Base-by-base conservation (phyloP, 2,113 vertebrate genomes). In the Ailuropoda melanoleuca region DNA sequence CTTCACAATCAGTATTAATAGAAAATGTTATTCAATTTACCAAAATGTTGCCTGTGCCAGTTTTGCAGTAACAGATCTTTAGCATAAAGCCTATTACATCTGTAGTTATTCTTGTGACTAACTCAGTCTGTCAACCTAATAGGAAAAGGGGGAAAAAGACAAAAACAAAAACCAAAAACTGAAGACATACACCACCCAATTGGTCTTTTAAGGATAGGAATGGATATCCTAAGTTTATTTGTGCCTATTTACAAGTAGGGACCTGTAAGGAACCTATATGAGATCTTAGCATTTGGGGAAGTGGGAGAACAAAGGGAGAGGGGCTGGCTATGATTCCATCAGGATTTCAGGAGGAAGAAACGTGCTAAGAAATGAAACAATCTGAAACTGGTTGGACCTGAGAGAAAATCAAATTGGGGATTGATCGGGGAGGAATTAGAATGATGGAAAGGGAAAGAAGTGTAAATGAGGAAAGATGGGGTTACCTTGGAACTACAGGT, bases 11-110 rank as follows among this genome's bases (percentile, higher is more conserved):
- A n/a, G 2, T 68, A 7, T 60, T 55, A 64, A 50, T 14, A 85
- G n/a, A 87, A 92, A 92, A 95, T 84, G 12, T 58, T 94, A 34
- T 53, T 80, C 29, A 75, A 19, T 90, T 74, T 93, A 60, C 9
- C 10, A 81, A 75, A 90, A 75, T 46, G 4, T 77, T 78, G 2
- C 17, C 55, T 86, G 8, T 93, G 8, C 9, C n/a, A 34, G 3
- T 26, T 39, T 62, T 70, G 58, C 37, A 39, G 29, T 70, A 39
- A 48, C 11, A 60, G 2, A 68, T 21, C 6, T 83, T 92, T n/a
- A 75, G 5, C 66, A 39, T 48, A 62, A 87, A 87, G 0, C 2
- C 8, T 62, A 8, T 34, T 72, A 60, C 12, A 1, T 60, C 21
- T 93, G 2, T 60, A 82, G 12, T 48, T 88, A 39, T 13, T 80